Evolutionary conservation across 2,888 invertebrate genomes (phyloP), one percentile per base, ranked within the genome.

Genomic region (Papilio elwesi): DNA sequence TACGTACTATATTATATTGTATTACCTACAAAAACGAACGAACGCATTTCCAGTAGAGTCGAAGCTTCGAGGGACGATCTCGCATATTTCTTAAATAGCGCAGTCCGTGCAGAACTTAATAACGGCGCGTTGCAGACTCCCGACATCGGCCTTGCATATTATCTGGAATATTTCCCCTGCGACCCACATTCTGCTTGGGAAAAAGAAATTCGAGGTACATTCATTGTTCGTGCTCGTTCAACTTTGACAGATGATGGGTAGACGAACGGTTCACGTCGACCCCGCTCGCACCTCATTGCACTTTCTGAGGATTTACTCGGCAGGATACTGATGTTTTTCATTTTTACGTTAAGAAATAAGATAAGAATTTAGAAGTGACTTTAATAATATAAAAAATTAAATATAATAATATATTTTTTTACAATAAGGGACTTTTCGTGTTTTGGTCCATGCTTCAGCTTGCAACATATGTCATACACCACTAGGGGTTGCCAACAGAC

Each of bases 81-180:
- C 57, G 51, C 76, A 78, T 80, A 80, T 78, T 79, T 78, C 75
- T 78, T 75, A 72, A 78, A 78, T 76, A 77, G 76, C 78, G 68
- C 76, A 74, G 76, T 78, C 77, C 76, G 69, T 78, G 76, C 76
- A 79, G 79, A 82, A 81, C 81, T 80, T 80, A 82, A 82, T 83
- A 83, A 82, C 76, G 77, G 76, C 72, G 74, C 75, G 76, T 72
- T 77, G 71, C 78, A 75, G 77, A 78, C 76, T 78, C 76, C 72
- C 75, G 69, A 76, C 68, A 75, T 73, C 66, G 75, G 75, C 70
- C 73, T 76, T 78, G 78, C 78, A 79, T 82, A 79, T 79, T 80
- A 80, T 80, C 76, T 76, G 77, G 74, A 78, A 78, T 79, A 78
- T 78, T 78, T 78, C 79, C 76, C 55, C 57, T 55, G 47, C 68